Conservation (phyloP, 2,113 vertebrate genomes). For the Catharus bicknelli region DNA sequence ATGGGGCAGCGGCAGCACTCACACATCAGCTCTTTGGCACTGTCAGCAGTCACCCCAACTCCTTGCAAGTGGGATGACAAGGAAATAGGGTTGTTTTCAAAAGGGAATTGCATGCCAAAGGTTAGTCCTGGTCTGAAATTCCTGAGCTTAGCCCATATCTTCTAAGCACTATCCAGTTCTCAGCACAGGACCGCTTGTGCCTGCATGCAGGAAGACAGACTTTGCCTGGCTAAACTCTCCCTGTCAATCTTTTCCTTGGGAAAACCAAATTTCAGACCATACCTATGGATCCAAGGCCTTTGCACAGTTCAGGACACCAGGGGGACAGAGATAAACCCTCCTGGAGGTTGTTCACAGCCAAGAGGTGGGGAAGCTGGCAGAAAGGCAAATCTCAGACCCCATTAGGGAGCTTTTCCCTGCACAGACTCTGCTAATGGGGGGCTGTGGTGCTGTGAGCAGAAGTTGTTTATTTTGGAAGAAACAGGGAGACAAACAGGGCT, state of each 20-base stretch:
- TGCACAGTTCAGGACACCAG: background rate
- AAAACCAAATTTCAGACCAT: background rate
- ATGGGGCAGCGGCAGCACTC: background rate
- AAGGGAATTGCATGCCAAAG: background rate
- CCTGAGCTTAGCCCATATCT: background rate
- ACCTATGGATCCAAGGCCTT: background rate
- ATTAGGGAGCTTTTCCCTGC: background rate
- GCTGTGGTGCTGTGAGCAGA: background rate
- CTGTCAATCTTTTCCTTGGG: background rate
- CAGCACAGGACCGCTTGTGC: fast-evolving
- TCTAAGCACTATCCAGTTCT: fast-evolving
- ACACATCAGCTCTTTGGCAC: background rate
- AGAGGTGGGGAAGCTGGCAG: background rate
- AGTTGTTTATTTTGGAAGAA: slow-evolving; percentile 7
- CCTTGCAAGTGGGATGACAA: background rate
- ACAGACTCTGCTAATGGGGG: background rate
- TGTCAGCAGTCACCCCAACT: fast-evolving
- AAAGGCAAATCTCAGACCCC: background rate
- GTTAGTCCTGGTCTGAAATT: background rate
- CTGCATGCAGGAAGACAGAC: fast-evolving
- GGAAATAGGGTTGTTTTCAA: background rate
- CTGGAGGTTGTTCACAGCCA: background rate
- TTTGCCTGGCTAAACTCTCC: background rate
- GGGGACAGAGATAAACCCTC: background rate
- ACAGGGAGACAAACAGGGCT: background rate